These are phyloP conservation scores for Fragum sueziense DNA, from an alignment of 2,888 invertebrate genomes.

Conservation along the genomic window DNA sequence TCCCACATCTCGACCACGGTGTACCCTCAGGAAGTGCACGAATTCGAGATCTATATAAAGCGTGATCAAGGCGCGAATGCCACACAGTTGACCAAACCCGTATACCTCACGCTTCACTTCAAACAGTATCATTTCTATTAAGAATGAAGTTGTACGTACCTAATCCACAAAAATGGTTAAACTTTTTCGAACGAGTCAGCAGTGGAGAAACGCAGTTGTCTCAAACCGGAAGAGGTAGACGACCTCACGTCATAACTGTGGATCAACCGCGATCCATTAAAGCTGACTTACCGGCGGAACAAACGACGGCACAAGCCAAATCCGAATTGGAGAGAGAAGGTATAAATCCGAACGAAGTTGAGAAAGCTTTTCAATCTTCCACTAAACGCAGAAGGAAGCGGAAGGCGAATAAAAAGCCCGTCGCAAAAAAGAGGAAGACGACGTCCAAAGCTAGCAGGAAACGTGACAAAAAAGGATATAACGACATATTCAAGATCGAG, in stretches of 20 bases:
- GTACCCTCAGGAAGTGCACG: constrained; percentile 25
- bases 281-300: constrained; percentile 34
- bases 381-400: constrained; percentile 2
- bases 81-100: constrained; percentile 33
- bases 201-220: constrained; percentile 27
- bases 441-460: constrained; percentile 2
- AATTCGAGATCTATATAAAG: constrained; percentile 56
- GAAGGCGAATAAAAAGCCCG: background rate
- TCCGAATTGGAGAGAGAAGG: constrained; percentile 37
- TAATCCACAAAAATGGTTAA: constrained; percentile 54
- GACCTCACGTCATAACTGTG: constrained; percentile 28
- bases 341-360: constrained; percentile 37
- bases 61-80: constrained; percentile 4
- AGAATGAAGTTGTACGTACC: constrained; percentile 60
- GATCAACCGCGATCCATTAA: constrained; percentile 19
- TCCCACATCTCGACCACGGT: constrained; percentile 46
- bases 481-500: constrained; percentile 21
- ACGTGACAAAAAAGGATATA: background rate
- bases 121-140: constrained; percentile 38
- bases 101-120: constrained; percentile 48
- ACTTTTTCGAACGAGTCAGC: constrained; percentile 41
- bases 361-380: constrained; percentile 14
- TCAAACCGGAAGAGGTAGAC: constrained; percentile 39
- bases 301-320: constrained; percentile 32
- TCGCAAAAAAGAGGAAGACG: constrained; percentile 16